A percentile compares a stretch with the other conserved stretches of the same genome.
phyloP scores from a whole-genome alignment of 2,888 invertebrate species.

The Scaptomyza reducta region DNA sequence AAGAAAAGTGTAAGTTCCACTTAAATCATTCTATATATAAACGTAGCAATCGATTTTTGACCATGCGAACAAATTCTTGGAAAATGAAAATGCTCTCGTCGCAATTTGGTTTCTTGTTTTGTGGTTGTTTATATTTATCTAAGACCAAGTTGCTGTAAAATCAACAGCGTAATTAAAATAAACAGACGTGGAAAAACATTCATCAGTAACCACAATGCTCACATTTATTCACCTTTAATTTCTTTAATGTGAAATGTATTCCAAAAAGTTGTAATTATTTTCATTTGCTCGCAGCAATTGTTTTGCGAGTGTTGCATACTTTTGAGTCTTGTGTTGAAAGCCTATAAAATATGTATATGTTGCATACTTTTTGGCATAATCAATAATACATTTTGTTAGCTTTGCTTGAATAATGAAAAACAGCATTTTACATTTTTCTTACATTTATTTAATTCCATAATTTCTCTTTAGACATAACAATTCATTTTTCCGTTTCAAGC shows the following conservation, averaged over 20 bases:
- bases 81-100: background rate
- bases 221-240: background rate
- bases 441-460: slow-evolving; percentile 72
- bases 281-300: background rate
- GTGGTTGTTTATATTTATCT: slow-evolving; percentile 29
- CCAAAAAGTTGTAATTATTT: slow-evolving; percentile 2
- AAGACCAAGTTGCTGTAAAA: slow-evolving; percentile 19
- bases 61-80: background rate
- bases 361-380: slow-evolving; percentile 40
- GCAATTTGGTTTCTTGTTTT: slow-evolving; percentile 1
- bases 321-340: background rate
- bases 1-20: background rate
- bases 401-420: background rate
- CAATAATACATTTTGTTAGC: background rate
- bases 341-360: background rate
- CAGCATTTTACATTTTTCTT: slow-evolving; percentile 57
- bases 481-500: slow-evolving; percentile 75
- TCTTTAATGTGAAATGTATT: background rate
- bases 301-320: background rate
- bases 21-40: background rate
- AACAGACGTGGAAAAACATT: background rate
- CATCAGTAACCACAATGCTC: background rate
- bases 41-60: background rate
- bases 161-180: background rate
- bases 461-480: slow-evolving; percentile 74